Percentiles rank a stretch among this genome's conserved stretches.
These are phyloP conservation scores for Papilio demoleus DNA, from an alignment of 2,888 invertebrate species.

Conservation along the genomic window DNA sequence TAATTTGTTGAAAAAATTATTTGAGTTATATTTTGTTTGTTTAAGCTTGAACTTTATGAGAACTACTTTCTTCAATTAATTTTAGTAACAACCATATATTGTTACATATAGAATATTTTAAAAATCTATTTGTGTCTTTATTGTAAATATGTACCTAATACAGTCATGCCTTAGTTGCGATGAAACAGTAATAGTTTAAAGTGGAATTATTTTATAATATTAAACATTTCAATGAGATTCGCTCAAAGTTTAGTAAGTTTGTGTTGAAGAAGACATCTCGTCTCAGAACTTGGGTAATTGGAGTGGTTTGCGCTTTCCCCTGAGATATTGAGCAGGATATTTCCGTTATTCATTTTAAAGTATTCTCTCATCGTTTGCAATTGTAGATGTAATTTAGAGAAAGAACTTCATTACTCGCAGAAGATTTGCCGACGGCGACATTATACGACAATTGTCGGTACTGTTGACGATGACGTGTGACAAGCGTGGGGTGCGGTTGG, in stretches of 20 bases:
- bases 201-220: constrained; percentile 1
- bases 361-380: neutral
- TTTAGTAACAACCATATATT: no score
- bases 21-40: neutral
- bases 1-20: neutral
- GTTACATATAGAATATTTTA: no score
- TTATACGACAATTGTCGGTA: no score
- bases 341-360: neutral
- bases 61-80: no score
- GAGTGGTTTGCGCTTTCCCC: constrained; percentile 16
- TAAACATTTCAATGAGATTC: constrained; percentile 11
- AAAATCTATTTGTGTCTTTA: no score
- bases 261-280: constrained; percentile 7
- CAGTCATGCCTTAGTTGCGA: no score
- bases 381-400: neutral
- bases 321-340: neutral
- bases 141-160: neutral
- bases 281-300: constrained; percentile 4
- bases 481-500: no score
- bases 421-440: no score
- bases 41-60: no score
- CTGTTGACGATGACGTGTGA: no score
- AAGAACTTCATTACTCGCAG: no score
- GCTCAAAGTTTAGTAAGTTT: neutral
- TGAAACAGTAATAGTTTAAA: constrained; percentile 4